Evolutionary conservation across 2,797 vertebrate genomes (phyloP), one percentile per base, ranked within the genome.

Genomic region (Sebastes jordani): DNA sequence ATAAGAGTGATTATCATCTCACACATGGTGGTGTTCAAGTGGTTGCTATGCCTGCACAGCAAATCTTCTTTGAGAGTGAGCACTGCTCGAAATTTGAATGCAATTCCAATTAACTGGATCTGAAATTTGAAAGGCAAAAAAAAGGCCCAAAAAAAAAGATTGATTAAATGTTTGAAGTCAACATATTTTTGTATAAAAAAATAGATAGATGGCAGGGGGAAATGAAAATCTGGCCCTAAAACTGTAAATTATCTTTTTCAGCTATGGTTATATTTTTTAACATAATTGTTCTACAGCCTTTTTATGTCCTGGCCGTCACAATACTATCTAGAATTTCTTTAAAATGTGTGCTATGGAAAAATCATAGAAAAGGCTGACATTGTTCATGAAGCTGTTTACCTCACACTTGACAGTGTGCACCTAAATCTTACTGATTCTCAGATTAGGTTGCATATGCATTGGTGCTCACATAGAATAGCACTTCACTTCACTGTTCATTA

Each of bases 1-100:
- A 85, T 71, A 54, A 30, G 66, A 80, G 75, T 89, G 84, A 92
- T 94, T 88, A 91, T 87, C 75, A 85, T 86, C 83, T 86, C 76
- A 64, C 82, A 86, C 83, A 80, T 56, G 70, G 62, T 55, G 67
- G 30, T 71, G 42, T 61, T 85, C 76, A 80, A 85, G 71, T 52
- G 84, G 62, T 74, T 77, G 65, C 80, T 32, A 63, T 58, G 76
- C 59, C 62, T 34, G 20, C 11, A 46, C 20, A 54, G 61, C 10
- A 69, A 74, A 86, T 80, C 73, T 56, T 71, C 73, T 82, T 71
- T 55, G 30, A 65, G 27, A 70, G 61, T 13, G 11, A 67, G 22
- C 11, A 4, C 6, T 3, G 42, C 32, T 71, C 66, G 14, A 80
- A 65, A 63, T 71, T 38, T 38, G 20, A 13, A 78, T 54, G 27